Percentiles rank a stretch among this genome's conserved stretches.
phyloP scores from a whole-genome alignment of 2,888 invertebrate species.

The Crematogaster levior region DNA sequence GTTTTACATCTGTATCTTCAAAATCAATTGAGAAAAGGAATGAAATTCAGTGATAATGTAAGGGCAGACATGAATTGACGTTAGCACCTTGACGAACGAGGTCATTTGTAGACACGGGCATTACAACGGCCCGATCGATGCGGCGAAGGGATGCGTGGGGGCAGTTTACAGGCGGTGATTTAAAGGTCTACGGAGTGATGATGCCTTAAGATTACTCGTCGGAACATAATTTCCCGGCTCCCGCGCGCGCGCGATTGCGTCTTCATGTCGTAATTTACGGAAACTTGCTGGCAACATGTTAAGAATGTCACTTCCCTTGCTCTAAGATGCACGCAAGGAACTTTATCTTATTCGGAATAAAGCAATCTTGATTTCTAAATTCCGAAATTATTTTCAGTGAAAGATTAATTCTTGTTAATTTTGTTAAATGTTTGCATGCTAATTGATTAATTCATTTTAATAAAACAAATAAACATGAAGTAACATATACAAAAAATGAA shows the following conservation, averaged over 20 bases:
- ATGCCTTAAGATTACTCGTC: constrained; percentile 80
- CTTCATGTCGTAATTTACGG: constrained; percentile 62
- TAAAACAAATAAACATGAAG: not conserved
- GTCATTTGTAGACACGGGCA: constrained; percentile 81
- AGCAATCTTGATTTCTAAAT: not conserved
- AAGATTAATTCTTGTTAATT: not conserved
- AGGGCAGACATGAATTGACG: constrained; percentile 61
- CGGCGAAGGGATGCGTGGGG: constrained; percentile 59
- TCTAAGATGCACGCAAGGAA: constrained; percentile 23
- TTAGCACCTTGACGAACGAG: constrained; percentile 80
- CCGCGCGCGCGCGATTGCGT: constrained; percentile 52
- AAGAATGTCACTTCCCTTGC: constrained; percentile 46
- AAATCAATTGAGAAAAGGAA: constrained; percentile 23
- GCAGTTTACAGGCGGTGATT: constrained; percentile 76
- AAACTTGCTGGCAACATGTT: constrained; percentile 58
- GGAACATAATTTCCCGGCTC: constrained; percentile 77
- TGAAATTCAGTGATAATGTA: constrained; percentile 42
- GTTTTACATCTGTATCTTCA: not conserved
- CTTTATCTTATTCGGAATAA: not conserved
- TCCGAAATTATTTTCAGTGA: not conserved
- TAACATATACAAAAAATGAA: not conserved
- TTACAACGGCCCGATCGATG: constrained; percentile 73
- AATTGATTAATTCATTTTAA: not conserved
- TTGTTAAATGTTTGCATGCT: not conserved
- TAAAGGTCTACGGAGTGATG: constrained; percentile 82